A percentile compares a stretch with the other conserved stretches of the same genome.
Conservation (phyloP, 2,113 vertebrate species). For the Anhinga anhinga region DNA sequence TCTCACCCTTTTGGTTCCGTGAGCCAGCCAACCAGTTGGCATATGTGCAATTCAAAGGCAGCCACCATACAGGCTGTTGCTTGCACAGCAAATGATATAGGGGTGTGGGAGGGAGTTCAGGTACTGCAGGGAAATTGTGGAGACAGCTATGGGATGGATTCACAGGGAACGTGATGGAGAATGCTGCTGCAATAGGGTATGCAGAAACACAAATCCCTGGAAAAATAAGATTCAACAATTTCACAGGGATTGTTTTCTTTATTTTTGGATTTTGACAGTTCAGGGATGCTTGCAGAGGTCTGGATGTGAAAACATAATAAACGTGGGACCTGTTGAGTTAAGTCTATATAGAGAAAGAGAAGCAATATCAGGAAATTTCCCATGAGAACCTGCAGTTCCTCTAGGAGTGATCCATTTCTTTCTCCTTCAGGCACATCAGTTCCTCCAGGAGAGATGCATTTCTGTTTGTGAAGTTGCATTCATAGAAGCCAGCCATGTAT, state of each 20-base stretch:
- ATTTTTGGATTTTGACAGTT: not conserved
- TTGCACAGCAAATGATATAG: no score
- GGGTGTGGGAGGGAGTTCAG: not conserved
- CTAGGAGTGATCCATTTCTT: not conserved
- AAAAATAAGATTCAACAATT: not conserved
- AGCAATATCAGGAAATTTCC: constrained; percentile 25
- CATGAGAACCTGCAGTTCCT: not conserved
- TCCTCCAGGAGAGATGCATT: not conserved
- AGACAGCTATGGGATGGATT: not conserved
- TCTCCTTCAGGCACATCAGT: not conserved
- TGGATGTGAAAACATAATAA: not conserved
- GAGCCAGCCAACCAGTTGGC: not conserved
- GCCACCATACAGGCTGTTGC: not conserved
- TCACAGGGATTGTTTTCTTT: not conserved
- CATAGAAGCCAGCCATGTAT: accelerated
- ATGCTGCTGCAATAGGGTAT: not conserved
- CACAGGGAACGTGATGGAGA: not conserved
- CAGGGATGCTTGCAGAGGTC: not conserved
- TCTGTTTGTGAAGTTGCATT: not conserved
- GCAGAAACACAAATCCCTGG: not conserved
- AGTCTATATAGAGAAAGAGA: not conserved
- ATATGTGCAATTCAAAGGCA: not conserved
- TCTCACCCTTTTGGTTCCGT: not conserved
- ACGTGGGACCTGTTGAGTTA: not conserved
- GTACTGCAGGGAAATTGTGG: not conserved